These are phyloP conservation scores for Sinocyclocheilus maitianheensis DNA, from an alignment of 2,113 vertebrate species.

Conservation along the genomic window DNA sequence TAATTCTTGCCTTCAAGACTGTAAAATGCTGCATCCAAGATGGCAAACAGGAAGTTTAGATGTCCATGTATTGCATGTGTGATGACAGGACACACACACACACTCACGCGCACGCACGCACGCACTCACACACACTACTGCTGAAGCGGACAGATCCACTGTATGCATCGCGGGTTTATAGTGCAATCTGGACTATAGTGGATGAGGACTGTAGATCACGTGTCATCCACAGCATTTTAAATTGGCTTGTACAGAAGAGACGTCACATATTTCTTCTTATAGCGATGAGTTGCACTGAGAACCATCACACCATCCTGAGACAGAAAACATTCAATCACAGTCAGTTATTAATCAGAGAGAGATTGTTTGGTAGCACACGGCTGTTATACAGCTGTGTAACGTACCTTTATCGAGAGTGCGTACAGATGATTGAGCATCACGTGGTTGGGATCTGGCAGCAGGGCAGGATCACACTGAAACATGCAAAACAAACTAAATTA, in stretches of 20 bases:
- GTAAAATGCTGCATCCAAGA: neutral
- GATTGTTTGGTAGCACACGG: neutral
- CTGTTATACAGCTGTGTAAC: neutral
- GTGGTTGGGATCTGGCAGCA: slow-evolving; percentile 96
- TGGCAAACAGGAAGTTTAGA: neutral
- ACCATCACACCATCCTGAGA: slow-evolving; percentile 95
- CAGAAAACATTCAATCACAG: neutral
- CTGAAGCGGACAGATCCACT: slow-evolving; percentile 41
- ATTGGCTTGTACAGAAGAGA: slow-evolving; percentile 86
- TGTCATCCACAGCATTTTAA: slow-evolving; percentile 51
- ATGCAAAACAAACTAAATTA: neutral
- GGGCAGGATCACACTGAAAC: slow-evolving; percentile 91
- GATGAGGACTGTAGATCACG: slow-evolving; percentile 23
- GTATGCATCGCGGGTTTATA: slow-evolving; percentile 59
- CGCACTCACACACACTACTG: neutral
- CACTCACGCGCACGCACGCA: no score
- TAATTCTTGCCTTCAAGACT: neutral
- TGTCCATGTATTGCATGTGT: neutral
- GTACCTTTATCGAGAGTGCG: slow-evolving; percentile 95
- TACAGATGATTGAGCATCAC: slow-evolving; percentile 99
- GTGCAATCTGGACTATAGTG: slow-evolving; percentile 62
- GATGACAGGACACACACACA: neutral
- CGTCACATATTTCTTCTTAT: slow-evolving; percentile 98
- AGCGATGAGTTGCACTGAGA: slow-evolving; percentile 94
- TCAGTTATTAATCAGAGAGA: neutral